These are phyloP conservation scores for Lasioglossum leucozonium DNA, from an alignment of 2,888 invertebrate species.

Conservation along the genomic window DNA sequence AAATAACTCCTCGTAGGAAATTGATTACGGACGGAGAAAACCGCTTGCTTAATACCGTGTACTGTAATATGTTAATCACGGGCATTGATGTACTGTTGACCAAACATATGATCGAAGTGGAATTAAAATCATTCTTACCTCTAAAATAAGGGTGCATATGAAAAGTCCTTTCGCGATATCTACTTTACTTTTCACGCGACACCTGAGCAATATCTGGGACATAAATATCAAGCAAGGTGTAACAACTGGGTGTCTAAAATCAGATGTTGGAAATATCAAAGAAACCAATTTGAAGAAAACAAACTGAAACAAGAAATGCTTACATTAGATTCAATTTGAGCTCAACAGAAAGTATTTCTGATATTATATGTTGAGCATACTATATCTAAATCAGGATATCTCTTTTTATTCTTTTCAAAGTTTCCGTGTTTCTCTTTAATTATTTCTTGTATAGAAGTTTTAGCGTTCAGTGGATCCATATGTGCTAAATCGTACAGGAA, in stretches of 20 bases:
- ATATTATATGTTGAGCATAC: conserved; percentile 79
- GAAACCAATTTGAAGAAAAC: conserved; percentile 93
- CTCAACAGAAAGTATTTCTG: conserved; percentile 86
- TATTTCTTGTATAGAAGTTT: conserved; percentile 88
- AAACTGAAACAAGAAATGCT: conserved; percentile 84
- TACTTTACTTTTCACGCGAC: conserved; percentile 87
- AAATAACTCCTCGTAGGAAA: conserved; percentile 91
- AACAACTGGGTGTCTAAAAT: conserved; percentile 95
- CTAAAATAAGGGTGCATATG: conserved; percentile 89
- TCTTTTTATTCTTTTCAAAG: conserved; percentile 87
- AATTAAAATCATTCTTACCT: conserved; percentile 85
- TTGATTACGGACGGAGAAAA: conserved; percentile 92
- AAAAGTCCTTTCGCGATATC: conserved; percentile 93
- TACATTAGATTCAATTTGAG: background rate
- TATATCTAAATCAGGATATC: conserved; percentile 89
- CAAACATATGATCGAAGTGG: background rate
- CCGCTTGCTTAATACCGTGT: conserved; percentile 91
- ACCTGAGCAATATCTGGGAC: conserved; percentile 90
- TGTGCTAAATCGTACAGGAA: conserved; percentile 89
- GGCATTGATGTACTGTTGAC: conserved; percentile 87
- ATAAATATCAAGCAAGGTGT: conserved; percentile 94
- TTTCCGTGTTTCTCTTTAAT: conserved; percentile 90
- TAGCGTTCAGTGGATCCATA: conserved; percentile 89
- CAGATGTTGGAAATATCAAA: conserved; percentile 93
- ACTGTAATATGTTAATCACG: conserved; percentile 87